Base-by-base conservation (phyloP, 1,140 invertebrate species). In the Tetramorium alpestre region DNA sequence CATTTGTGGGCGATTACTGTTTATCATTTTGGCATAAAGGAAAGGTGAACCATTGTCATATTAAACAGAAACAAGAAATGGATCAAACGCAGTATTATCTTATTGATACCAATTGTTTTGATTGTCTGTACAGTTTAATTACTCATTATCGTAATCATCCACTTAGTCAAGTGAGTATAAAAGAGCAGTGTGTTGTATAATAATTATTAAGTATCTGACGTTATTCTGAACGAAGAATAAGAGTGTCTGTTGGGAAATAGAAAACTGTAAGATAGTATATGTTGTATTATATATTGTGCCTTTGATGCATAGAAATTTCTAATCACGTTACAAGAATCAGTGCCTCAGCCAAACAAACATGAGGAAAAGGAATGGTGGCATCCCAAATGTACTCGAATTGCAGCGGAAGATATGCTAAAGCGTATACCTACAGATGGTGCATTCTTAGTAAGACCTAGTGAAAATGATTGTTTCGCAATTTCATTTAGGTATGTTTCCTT, bases 281-380 rank as follows among this genome's bases (percentile, higher is more conserved):
- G 5, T 33, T 2, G 28, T 33, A 54, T 25, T 72, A 1, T 13
- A 49, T 70, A 16, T 16, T 6, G 16, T 51, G 0, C 25, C 10
- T 75, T 41, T 91, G 44, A 67, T 54, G 91, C 88, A 70, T 87
- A 97, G 94, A 98, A 99, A 93, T 99, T 99, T 95, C 96, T 97
- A 16, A 98, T 99, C 75, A 98, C 97, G 0, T 96, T 99, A 0
- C 97, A 97, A 92, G 98, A 99, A 93, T 98, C 99, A 0, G 99
- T 99, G 0, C 99, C 99, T 3, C 99, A 99, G 94, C 98, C 98
- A 16, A 98, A 98, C 89, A 98, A 98, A 93, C 99, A 99, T 91
- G 98, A 99, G 94, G 97, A 97, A 67, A 98, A 99, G 95, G 98
- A 98, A 89, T 99, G 99, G 99, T 99, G 98, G 96, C 98, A 99